phyloP scores from a whole-genome alignment of 2,797 vertebrate genomes.

The Melanotaenia pygmaea region DNA sequence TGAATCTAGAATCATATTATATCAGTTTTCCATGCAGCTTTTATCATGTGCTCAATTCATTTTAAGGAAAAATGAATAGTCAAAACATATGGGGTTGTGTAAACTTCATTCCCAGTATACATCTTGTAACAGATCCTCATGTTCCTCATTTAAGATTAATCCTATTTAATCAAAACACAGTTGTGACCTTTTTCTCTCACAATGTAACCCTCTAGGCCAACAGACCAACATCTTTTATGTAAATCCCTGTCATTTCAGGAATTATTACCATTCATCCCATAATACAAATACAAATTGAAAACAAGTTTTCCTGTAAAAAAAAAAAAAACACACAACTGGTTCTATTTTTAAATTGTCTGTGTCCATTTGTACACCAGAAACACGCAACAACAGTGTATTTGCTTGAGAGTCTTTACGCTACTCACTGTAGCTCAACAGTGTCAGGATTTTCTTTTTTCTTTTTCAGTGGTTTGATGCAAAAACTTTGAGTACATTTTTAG shows the following conservation, averaged over 20 bases:
- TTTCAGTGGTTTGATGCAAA: background rate
- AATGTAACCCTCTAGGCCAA: background rate
- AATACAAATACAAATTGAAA: background rate
- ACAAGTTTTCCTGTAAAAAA: background rate
- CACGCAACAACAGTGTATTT: background rate
- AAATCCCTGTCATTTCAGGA: background rate
- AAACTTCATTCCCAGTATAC: too few relatives aligned
- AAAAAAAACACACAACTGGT: background rate
- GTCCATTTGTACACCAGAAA: background rate
- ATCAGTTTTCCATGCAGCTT: background rate
- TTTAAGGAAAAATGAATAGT: background rate
- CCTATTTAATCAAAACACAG: background rate
- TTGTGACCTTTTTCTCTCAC: background rate
- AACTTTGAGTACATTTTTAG: background rate
- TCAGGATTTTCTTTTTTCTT: background rate
- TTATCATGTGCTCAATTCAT: background rate
- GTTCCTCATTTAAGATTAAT: too few relatives aligned
- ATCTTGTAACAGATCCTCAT: too few relatives aligned
- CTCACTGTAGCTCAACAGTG: background rate
- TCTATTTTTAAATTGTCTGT: background rate
- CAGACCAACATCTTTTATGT: background rate
- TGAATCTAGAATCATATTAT: background rate
- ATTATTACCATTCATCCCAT: background rate
- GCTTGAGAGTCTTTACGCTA: background rate
- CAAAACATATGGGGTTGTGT: background rate